Evolutionary conservation across 2,113 vertebrate genomes (phyloP).

Genomic region (Sciurus niger): DNA sequence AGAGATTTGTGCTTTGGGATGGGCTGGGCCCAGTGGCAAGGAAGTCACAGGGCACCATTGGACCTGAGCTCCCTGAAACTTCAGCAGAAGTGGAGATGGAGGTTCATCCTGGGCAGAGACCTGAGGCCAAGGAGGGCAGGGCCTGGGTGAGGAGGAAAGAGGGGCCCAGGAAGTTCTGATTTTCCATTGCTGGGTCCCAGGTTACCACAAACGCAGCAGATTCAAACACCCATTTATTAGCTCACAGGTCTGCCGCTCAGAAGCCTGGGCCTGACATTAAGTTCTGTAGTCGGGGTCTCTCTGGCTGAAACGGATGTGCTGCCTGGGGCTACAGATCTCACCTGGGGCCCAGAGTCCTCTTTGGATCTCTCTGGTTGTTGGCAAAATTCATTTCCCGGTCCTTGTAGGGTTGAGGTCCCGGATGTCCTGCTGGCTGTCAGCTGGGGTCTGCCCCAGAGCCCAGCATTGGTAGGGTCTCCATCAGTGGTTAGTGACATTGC

Average conservation of each 20-base stretch:
- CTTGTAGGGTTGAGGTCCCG: not conserved
- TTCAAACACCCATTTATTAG: not conserved
- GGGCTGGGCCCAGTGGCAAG: not conserved
- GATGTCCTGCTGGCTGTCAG: not conserved
- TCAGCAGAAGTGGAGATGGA: not conserved
- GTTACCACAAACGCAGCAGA: not conserved
- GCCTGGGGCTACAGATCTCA: not conserved
- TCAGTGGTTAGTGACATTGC: not conserved
- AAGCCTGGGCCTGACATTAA: too few relatives aligned
- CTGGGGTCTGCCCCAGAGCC: too few relatives aligned
- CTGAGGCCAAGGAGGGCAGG: not conserved
- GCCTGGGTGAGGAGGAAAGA: not conserved
- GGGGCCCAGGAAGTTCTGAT: not conserved
- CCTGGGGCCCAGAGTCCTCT: not conserved
- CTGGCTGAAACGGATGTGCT: not conserved
- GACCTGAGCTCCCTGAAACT: not conserved
- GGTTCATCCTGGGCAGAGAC: not conserved
- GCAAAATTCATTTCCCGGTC: not conserved
- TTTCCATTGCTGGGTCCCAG: not conserved
- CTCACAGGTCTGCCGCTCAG: not conserved
- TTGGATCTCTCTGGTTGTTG: not conserved
- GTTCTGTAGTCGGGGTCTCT: not conserved
- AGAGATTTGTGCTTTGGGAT: not conserved
- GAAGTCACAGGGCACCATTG: too few relatives aligned
- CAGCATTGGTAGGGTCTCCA: rapidly evolving